Percentiles rank a stretch among this genome's conserved stretches.
Conservation (phyloP, 2,797 vertebrate species). For the Rhinophrynus dorsalis region DNA sequence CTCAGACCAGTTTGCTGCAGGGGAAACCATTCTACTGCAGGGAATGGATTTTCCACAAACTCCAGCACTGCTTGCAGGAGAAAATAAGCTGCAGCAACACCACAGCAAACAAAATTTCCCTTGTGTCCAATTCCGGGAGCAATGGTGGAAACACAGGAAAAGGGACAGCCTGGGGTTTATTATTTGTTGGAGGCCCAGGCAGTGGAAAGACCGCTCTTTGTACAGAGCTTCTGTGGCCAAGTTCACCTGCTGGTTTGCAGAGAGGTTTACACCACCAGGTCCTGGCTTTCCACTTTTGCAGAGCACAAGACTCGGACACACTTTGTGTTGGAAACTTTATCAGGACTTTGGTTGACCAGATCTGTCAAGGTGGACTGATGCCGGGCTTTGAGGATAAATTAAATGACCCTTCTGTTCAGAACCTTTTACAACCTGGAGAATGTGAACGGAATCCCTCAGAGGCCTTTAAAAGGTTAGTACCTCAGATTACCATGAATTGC, state of each 20-base stretch:
- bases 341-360: constrained; percentile 83
- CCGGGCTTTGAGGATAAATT: constrained; percentile 90
- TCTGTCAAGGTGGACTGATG: constrained; percentile 81
- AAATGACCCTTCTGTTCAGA: constrained; percentile 83
- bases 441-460: constrained; percentile 94
- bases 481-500: too few relatives aligned
- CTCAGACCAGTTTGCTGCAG: constrained; percentile 95
- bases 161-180: constrained; percentile 85
- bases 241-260: constrained; percentile 77
- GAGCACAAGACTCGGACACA: constrained; percentile 90
- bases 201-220: constrained; percentile 95
- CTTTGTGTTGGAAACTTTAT: constrained; percentile 87
- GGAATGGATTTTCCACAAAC: constrained; percentile 98
- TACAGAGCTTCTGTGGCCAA: constrained; percentile 93
- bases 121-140: constrained; percentile 63
- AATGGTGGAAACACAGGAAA: constrained; percentile 70
- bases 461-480: constrained; percentile 98
- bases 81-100: constrained; percentile 76
- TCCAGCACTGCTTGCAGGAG: constrained; percentile 98
- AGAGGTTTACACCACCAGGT: constrained; percentile 84
- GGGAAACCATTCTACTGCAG: constrained; percentile 98
- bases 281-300: constrained; percentile 94
- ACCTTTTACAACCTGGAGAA: constrained; percentile 84
- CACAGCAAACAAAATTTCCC: constrained; percentile 68
- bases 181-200: constrained; percentile 92